Percentiles rank a stretch among this genome's conserved stretches.
Evolutionary conservation across 2,113 vertebrate genomes (phyloP).

Genomic region (Cheilinus undulatus): DNA sequence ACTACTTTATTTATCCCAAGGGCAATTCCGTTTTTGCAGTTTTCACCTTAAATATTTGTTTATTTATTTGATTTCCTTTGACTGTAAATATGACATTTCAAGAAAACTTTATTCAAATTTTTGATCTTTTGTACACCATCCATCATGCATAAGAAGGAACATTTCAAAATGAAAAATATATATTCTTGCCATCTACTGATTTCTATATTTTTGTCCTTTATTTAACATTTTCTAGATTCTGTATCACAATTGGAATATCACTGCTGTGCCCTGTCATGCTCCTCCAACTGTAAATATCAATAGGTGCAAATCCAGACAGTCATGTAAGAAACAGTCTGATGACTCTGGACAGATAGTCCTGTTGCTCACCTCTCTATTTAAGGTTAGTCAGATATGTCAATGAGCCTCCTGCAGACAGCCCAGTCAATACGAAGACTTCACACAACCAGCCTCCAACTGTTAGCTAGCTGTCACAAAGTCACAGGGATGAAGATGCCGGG

Average conservation of each 20-base stretch:
- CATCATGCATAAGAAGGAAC: not conserved
- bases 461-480: not conserved
- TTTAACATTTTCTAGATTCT: not conserved
- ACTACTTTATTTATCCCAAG: no score
- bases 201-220: not conserved
- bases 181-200: not conserved
- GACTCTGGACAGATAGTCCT: constrained; percentile 69
- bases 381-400: constrained; percentile 74
- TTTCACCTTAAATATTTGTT: no score
- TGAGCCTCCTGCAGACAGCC: constrained; percentile 64
- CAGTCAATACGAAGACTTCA: constrained; percentile 47
- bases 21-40: no score
- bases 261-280: constrained; percentile 11
- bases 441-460: constrained; percentile 13
- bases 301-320: constrained; percentile 54
- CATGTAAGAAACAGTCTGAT: constrained; percentile 69
- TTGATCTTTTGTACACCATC: no score
- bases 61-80: no score
- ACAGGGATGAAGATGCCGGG: not conserved
- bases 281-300: constrained; percentile 63
- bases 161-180: no score
- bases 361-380: constrained; percentile 55
- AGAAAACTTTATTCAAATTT: no score
- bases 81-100: no score
- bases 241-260: not conserved